A percentile compares a stretch with the other conserved stretches of the same genome.
These are phyloP conservation scores for Smutsia gigantea DNA, from an alignment of 2,797 vertebrate species.

Conservation along the genomic window DNA sequence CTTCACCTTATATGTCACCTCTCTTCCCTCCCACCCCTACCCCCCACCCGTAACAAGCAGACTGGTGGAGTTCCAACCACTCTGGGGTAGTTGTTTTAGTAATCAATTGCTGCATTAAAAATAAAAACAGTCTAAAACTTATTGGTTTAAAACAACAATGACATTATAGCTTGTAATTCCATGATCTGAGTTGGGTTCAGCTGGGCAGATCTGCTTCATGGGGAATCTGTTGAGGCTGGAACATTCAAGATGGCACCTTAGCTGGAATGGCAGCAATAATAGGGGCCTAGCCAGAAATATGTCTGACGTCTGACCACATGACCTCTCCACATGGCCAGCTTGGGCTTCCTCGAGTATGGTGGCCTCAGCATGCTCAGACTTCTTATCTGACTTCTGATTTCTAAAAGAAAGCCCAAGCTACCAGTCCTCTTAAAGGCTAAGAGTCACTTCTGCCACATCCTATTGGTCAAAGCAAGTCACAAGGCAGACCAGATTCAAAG, in stretches of 20 bases:
- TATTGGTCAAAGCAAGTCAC: neutral
- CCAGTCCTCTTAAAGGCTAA: neutral
- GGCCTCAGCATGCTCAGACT: neutral
- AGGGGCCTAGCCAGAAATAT: neutral
- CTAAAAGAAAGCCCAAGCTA: neutral
- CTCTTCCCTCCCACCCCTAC: neutral
- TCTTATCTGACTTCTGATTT: neutral
- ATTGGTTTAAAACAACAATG: neutral
- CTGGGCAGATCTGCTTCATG: neutral
- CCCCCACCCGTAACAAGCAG: neutral
- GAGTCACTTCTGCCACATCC: neutral
- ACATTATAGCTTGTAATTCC: neutral
- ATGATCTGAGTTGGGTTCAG: neutral
- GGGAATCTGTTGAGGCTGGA: neutral
- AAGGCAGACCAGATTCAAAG: neutral
- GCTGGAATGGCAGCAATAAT: neutral
- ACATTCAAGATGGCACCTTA: neutral
- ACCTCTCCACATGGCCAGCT: neutral
- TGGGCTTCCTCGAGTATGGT: neutral
- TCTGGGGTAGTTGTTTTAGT: neutral
- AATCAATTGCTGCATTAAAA: neutral
- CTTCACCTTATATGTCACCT: neutral
- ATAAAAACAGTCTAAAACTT: neutral
- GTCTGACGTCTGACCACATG: neutral
- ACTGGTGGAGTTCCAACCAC: neutral